Base-by-base conservation (phyloP, 1,140 invertebrate species). In the Drosophila lacertosa region DNA sequence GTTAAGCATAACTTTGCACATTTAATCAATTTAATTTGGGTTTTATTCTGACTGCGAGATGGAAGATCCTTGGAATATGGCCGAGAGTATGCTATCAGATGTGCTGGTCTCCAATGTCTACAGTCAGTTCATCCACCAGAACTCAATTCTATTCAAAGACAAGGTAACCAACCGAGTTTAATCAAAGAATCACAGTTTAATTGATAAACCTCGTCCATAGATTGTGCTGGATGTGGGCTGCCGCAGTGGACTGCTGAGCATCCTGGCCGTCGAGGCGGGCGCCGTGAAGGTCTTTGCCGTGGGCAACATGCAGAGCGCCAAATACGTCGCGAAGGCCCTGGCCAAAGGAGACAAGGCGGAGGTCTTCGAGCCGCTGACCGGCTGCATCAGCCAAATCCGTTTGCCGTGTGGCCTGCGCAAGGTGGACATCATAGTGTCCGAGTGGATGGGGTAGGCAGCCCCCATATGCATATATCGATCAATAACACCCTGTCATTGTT, bases 201-300 rank as follows among this genome's bases (percentile, higher is more conserved):
- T 29, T 32, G 16, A 4, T 1, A 2, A n/a, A 11, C n/a, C 29
- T 4, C 15, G 9, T 26, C 2, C 9, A 3, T 32, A 83, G 79
- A 62, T 82, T 47, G 69, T 82, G 10, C 11, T 82, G 59, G 79
- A 83, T 29, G 59, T 82, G n/a, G 79, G 78, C 33, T 83, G 74
- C 26, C 74, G 74, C n/a, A 83, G 74, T 48, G 78, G 78, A 1
- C 5, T 83, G 7, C 60, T 82, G 2, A 78, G 79, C 33, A 7
- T 65, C 16, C 45, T 78, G 54, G 48, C 69, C 20, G 45, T 74
- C 11, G 50, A 66, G 20, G 69, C 35, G 0, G 79, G 78, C 4
- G 78, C 79, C 1, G 13, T 64, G 0, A 69, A 69, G 22, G 79
- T 82, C 22, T 66, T 78, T 22, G 78, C 59, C 2, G 9, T 70